These are phyloP conservation scores for Oreochromis grahami DNA, from an alignment of 2,797 vertebrate species.

Conservation along the genomic window DNA sequence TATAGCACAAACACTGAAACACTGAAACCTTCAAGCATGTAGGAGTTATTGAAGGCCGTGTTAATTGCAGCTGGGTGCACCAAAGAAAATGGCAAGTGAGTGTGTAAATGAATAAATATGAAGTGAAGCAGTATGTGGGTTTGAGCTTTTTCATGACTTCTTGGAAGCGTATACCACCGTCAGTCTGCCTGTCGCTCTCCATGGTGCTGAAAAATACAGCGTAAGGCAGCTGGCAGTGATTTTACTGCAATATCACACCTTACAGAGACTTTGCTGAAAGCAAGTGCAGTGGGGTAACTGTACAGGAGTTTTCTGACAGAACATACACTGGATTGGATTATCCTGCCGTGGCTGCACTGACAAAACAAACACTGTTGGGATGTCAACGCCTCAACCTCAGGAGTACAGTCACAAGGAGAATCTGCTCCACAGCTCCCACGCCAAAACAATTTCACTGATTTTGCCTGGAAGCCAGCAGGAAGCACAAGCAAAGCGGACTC, in stretches of 20 bases:
- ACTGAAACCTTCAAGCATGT: not conserved
- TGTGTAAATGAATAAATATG: not conserved
- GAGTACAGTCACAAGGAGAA: not conserved
- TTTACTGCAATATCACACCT: not conserved
- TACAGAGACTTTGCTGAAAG: not conserved
- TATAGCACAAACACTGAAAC: not conserved
- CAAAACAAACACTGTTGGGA: not conserved
- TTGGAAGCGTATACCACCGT: not conserved
- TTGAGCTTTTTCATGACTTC: conserved; percentile 5
- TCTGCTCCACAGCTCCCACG: conserved; percentile 37
- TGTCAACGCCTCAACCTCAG: not conserved
- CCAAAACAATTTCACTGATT: conserved; percentile 51
- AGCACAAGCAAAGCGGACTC: conserved; percentile 19
- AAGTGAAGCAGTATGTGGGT: not conserved
- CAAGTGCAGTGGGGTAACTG: not conserved
- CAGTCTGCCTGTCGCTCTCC: conserved; percentile 56
- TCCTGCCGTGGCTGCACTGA: not conserved
- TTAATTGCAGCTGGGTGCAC: not conserved
- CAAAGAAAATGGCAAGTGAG: not conserved
- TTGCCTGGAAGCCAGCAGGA: conserved; percentile 35
- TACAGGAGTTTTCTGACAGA: not conserved
- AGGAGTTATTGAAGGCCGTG: not conserved
- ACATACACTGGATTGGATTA: not conserved
- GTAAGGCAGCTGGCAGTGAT: not conserved
- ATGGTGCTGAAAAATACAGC: conserved; percentile 69